Evolutionary conservation across 2,888 invertebrate genomes (phyloP), one percentile per base, ranked within the genome.

Genomic region (Belgica antarctica): DNA sequence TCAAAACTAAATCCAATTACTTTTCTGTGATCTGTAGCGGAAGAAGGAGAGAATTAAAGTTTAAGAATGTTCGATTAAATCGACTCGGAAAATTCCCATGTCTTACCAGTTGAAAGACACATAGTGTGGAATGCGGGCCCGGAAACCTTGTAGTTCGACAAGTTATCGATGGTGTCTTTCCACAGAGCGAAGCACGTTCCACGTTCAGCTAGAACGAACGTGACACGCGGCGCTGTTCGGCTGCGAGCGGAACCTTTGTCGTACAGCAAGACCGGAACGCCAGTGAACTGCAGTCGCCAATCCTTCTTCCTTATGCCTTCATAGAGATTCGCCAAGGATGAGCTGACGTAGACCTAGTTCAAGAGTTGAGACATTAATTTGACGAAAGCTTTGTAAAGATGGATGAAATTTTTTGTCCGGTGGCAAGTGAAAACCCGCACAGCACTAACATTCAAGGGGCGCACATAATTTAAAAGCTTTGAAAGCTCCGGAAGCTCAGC

Each of bases 141-240:
- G 15, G 83, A 81, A 8, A 83, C 82, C 78, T 82, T 83, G 80
- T 89, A 89, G 52, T 86, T 83, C 17, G 86, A 86, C 72, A 89
- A 79, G 76, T 88, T 87, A 78, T 89, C 88, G 73, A 89, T 86
- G 47, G 84, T 84, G 77, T 90, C 89, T 73, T 83, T 83, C 89
- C 89, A 89, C 36, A 90, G 79, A 72, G 86, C 85, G 78, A 90
- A 89, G 65, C 88, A 87, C 3, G 89, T 87, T 15, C 89, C 89
- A 25, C 86, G 82, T 76, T 88, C 88, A 1, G 87, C 87, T 19
- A 89, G 77, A 1, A 87, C 81, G 34, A 89, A 83, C 74, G 85
- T 84, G 66, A 89, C 84, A 71, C 83, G 83, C 66, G 87, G 80
- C 74, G 85, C 85, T 73, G 82, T 83, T 71, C 88, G 79, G 15